Conservation (phyloP, 1,140 invertebrate species). For the Druon quercuslanigerum region DNA sequence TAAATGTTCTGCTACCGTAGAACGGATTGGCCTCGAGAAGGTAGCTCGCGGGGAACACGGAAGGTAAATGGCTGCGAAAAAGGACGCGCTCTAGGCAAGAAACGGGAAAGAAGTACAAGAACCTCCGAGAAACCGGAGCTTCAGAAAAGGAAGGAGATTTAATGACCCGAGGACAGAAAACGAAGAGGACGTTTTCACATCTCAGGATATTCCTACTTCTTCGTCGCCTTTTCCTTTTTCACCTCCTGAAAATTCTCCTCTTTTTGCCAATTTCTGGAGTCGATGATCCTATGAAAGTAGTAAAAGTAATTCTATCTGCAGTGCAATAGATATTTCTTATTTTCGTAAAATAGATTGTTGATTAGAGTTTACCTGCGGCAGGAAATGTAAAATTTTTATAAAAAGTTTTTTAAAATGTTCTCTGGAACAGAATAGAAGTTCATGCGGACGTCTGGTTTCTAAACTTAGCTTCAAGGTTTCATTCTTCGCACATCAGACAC, state of each 20-base stretch:
- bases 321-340: too few species aligned
- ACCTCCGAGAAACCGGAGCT: slow-evolving; percentile 18
- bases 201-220: slow-evolving; percentile 6
- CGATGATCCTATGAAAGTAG: too few species aligned
- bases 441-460: slow-evolving; percentile 55
- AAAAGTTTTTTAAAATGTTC: neutral
- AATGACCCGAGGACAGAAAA: slow-evolving; percentile 25
- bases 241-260: neutral
- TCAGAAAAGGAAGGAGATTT: neutral
- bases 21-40: slow-evolving; percentile 27
- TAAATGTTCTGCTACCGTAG: slow-evolving; percentile 26
- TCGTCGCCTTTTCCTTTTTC: neutral
- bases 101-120: slow-evolving; percentile 21
- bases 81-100: slow-evolving; percentile 15
- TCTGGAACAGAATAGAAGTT: slow-evolving; percentile 46
- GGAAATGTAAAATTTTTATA: neutral
- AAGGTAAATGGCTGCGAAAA: slow-evolving; percentile 27
- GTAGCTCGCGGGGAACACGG: slow-evolving; percentile 15
- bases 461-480: slow-evolving; percentile 61
- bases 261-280: slow-evolving; percentile 18
- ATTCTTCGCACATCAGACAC: slow-evolving; percentile 56
- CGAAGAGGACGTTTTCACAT: slow-evolving; percentile 15
- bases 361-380: neutral
- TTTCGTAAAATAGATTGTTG: too few species aligned
- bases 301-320: too few species aligned